A percentile compares a stretch with the other conserved stretches of the same genome.
phyloP scores from a whole-genome alignment of 2,888 invertebrate species.

The Eustalomyia histrio region DNA sequence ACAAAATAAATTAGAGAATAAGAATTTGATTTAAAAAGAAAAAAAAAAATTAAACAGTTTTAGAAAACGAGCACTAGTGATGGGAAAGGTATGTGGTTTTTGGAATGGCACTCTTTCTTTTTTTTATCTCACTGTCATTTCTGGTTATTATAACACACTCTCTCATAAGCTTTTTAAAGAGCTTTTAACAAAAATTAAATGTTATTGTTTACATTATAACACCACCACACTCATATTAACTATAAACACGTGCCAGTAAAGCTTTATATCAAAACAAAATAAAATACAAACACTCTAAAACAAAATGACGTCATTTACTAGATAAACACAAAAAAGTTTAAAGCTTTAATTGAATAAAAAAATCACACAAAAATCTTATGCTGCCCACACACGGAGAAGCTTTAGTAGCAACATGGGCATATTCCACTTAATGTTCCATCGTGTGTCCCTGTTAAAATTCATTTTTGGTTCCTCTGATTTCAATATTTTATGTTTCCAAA shows the following conservation, averaged over 20 bases:
- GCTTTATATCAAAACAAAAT: background rate
- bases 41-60: background rate
- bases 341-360: slow-evolving; percentile 21
- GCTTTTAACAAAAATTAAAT: slow-evolving; percentile 34
- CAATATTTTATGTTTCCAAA: no score
- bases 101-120: slow-evolving; percentile 20
- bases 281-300: background rate
- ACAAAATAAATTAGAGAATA: background rate
- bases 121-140: slow-evolving; percentile 6
- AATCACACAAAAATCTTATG: background rate
- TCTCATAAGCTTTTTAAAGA: slow-evolving; percentile 28
- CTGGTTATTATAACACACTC: background rate
- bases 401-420: no score
- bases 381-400: background rate
- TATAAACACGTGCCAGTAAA: slow-evolving; percentile 25
- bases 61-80: slow-evolving; percentile 33
- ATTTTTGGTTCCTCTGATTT: no score
- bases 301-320: slow-evolving; percentile 5
- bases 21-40: background rate
- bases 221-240: background rate
- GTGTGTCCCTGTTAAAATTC: no score
- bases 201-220: slow-evolving; percentile 35
- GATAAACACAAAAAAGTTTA: background rate
- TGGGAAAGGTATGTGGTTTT: slow-evolving; percentile 11
- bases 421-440: no score